Conservation (phyloP, 2,113 vertebrate genomes). For the Bos taurus region DNA sequence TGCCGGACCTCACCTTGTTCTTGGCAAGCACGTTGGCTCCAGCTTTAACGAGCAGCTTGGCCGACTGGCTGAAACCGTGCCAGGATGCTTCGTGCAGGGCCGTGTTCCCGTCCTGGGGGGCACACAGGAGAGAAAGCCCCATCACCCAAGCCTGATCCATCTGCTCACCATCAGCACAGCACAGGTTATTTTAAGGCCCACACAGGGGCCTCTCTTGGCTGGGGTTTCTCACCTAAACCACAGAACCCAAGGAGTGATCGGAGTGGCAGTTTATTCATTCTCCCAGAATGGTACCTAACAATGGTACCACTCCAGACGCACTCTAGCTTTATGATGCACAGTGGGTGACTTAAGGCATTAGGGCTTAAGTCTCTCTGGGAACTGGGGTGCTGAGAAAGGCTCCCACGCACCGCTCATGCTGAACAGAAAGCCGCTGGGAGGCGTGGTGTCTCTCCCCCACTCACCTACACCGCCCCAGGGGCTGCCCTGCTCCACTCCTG, state of each 20-base stretch:
- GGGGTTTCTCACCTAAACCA: not conserved
- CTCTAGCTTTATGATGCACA: not conserved
- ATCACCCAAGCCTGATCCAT: not conserved
- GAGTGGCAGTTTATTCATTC: not conserved
- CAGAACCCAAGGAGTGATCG: not conserved
- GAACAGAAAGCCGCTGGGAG: not conserved
- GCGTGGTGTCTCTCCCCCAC: not conserved
- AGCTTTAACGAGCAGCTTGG: conserved; percentile 95
- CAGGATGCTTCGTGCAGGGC: conserved; percentile 95
- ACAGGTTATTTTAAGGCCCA: not conserved
- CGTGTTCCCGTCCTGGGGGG: conserved; percentile 91
- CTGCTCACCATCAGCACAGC: not conserved
- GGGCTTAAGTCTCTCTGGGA: not conserved
- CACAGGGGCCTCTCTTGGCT: not conserved
- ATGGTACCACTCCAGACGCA: not conserved
- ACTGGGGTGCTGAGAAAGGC: not conserved
- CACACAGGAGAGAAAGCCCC: not conserved
- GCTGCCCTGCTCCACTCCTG: not conserved
- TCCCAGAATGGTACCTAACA: not conserved
- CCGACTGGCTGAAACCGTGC: conserved; percentile 97
- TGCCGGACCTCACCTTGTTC: conserved; percentile 90
- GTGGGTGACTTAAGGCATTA: not conserved
- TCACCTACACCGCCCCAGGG: not conserved
- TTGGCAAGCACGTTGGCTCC: conserved; percentile 95
- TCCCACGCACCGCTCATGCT: not conserved